Percentiles rank a stretch among this genome's conserved stretches.
Conservation (phyloP, 2,888 invertebrate species). For the Harpalus rufipes region DNA sequence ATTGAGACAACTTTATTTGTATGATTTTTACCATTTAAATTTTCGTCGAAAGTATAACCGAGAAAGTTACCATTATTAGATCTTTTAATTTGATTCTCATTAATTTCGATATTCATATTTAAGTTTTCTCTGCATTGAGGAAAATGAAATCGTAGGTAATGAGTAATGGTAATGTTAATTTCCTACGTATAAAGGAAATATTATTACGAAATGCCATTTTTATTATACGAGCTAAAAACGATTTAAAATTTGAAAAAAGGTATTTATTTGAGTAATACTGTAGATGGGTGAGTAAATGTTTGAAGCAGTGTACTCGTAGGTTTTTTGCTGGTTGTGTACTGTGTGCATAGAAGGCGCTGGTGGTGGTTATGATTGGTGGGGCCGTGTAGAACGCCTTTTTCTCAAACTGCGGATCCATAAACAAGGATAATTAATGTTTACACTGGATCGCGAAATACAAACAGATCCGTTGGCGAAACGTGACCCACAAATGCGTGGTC, state of each 20-base stretch:
- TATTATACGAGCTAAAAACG: no score
- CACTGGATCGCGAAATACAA: conserved; percentile 50
- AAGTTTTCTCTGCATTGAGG: no score
- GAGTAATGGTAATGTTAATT: no score
- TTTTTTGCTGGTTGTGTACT: conserved; percentile 16
- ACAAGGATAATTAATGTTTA: conserved; percentile 58
- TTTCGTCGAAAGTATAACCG: no score
- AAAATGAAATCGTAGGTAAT: no score
- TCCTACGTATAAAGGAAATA: no score
- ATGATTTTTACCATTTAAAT: no score
- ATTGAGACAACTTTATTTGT: no score
- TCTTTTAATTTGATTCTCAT: no score
- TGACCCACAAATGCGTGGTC: conserved; percentile 30
- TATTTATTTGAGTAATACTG: conserved; percentile 1
- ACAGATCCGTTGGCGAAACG: conserved; percentile 47
- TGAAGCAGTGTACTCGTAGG: not conserved
- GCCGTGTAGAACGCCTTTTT: conserved; percentile 39
- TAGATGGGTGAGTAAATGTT: not conserved
- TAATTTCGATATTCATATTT: no score
- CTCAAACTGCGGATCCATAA: conserved; percentile 46
- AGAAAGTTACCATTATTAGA: no score
- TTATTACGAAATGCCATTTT: no score
- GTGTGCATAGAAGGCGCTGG: conserved; percentile 11
- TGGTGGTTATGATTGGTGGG: conserved; percentile 22
- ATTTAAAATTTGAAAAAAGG: not conserved